Evolutionary conservation across 2,797 vertebrate species (phyloP).

Genomic region (Epinephelus coioides): DNA sequence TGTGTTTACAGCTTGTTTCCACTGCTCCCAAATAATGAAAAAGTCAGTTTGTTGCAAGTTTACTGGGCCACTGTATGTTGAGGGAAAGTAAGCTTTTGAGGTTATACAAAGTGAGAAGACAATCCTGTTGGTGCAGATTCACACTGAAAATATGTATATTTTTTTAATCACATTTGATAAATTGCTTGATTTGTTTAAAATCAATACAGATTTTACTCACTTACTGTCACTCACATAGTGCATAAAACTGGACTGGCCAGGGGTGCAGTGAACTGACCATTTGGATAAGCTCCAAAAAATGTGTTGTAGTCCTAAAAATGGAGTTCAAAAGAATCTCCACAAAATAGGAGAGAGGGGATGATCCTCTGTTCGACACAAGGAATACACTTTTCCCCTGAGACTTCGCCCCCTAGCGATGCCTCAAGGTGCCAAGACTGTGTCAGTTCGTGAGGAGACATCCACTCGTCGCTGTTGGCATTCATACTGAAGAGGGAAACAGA

Average conservation of each 20-base stretch:
- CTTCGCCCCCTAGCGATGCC: conserved; percentile 54
- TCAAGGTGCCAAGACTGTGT: conserved; percentile 48
- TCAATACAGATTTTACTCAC: background rate
- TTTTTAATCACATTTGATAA: background rate
- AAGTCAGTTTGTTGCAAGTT: background rate
- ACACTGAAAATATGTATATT: background rate
- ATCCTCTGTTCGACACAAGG: conserved; percentile 13
- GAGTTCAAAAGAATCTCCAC: conserved; percentile 20
- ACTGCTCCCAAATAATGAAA: background rate
- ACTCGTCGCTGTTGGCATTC: conserved; percentile 44
- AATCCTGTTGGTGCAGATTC: background rate
- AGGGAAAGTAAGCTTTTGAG: background rate
- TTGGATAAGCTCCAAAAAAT: background rate
- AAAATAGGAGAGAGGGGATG: conserved; percentile 16
- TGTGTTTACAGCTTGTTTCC: background rate
- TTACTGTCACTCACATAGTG: background rate
- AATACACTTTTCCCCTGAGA: conserved; percentile 33
- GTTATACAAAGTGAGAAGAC: background rate
- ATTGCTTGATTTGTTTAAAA: background rate
- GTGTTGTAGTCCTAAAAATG: background rate
- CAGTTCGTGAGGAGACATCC: conserved; percentile 40
- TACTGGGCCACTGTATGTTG: background rate
- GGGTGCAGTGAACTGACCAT: conserved; percentile 1
- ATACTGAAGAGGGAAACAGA: conserved; percentile 48
- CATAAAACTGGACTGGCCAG: background rate